phyloP scores from a whole-genome alignment of 2,888 invertebrate species.

The Erebia epiphron region DNA sequence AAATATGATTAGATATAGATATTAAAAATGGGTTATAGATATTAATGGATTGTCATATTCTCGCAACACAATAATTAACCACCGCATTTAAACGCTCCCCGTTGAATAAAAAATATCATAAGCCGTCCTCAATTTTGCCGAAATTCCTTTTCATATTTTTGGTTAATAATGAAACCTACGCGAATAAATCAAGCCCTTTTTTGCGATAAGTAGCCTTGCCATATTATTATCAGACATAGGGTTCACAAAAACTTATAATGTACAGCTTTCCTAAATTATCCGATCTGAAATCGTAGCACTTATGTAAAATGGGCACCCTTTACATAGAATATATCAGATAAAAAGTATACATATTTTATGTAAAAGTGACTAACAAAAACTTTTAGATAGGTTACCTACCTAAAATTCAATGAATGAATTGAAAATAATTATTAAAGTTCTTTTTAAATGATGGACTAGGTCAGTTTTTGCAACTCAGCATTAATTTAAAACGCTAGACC shows the following conservation, averaged over 20 bases:
- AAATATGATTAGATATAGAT: too few species aligned
- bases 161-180: slow-evolving; percentile 4
- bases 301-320: too few species aligned
- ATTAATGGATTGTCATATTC: too few species aligned
- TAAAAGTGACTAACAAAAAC: too few species aligned
- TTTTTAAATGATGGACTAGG: not conserved
- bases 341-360: too few species aligned
- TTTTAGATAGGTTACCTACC: too few species aligned
- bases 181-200: slow-evolving; percentile 14
- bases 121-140: not conserved
- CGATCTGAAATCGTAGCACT: not conserved
- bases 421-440: not conserved
- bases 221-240: slow-evolving; percentile 10
- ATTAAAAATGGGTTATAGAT: too few species aligned
- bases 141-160: slow-evolving; percentile 6
- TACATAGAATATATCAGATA: too few species aligned
- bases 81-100: not conserved
- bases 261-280: slow-evolving; percentile 1
- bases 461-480: not conserved
- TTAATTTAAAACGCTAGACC: not conserved
- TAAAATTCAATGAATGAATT: not conserved
- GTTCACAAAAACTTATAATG: slow-evolving; percentile 11
- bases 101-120: not conserved
- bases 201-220: slow-evolving; percentile 10
- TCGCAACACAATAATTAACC: not conserved